Evolutionary conservation across 2,797 vertebrate genomes (phyloP).

Genomic region (Eulemur albifrons): DNA sequence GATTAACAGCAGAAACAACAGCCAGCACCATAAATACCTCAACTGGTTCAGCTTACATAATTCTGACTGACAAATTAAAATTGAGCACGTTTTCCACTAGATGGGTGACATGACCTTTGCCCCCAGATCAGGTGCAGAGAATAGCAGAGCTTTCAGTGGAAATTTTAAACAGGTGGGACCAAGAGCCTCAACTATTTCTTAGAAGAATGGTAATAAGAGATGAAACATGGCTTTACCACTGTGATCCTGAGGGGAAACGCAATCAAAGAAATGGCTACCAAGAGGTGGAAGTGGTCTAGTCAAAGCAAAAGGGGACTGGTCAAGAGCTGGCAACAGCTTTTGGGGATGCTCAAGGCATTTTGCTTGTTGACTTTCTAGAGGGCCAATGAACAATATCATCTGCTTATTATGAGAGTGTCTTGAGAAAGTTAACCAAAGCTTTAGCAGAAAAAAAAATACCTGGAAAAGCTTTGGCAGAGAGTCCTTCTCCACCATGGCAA

Average conservation of each 20-base stretch:
- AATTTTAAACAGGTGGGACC: background rate
- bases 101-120: background rate
- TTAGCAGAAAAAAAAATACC: background rate
- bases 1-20: background rate
- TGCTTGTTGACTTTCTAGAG: background rate
- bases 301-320: background rate
- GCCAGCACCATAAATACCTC: background rate
- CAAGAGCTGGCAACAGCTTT: background rate
- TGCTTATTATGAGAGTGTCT: background rate
- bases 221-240: background rate
- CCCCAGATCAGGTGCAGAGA: background rate
- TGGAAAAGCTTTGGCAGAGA: background rate
- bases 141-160: background rate
- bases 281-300: background rate
- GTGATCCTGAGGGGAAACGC: background rate
- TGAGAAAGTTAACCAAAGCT: background rate
- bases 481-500: background rate
- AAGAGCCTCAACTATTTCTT: background rate
- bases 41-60: background rate
- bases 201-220: background rate
- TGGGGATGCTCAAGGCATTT: background rate
- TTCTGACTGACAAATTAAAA: background rate
- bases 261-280: background rate
- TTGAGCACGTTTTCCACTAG: background rate
- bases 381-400: background rate